A percentile compares a stretch with the other conserved stretches of the same genome.
Evolutionary conservation across 1,140 invertebrate species (phyloP).

Genomic region (Zaprionus camerounensis): DNA sequence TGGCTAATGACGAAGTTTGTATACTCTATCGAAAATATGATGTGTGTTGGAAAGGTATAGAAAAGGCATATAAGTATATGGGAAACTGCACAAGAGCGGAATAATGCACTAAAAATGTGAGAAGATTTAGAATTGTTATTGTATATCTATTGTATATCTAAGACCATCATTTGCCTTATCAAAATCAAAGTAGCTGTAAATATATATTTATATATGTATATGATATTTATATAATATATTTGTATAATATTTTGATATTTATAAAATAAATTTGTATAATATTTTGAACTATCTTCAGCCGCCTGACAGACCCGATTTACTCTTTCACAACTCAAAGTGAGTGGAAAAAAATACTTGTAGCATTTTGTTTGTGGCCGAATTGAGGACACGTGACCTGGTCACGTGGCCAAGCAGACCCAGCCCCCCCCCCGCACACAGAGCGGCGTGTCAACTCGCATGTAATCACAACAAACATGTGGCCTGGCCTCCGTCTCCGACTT

Average conservation of each 20-base stretch:
- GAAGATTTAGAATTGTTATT: no score
- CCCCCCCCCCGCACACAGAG: constrained; percentile 16
- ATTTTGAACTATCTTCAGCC: background rate
- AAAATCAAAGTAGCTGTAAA: no score
- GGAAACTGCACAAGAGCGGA: no score
- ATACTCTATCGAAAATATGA: constrained; percentile 34
- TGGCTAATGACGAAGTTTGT: background rate
- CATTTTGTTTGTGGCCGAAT: constrained; percentile 55
- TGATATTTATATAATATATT: no score
- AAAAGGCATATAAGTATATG: no score
- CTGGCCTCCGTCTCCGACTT: constrained; percentile 42
- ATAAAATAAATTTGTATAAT: no score
- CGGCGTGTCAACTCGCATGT: constrained; percentile 75
- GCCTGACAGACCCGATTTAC: background rate
- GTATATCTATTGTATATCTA: no score
- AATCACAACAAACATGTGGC: constrained; percentile 79
- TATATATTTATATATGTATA: no score
- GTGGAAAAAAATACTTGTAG: constrained; percentile 33
- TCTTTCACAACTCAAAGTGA: background rate
- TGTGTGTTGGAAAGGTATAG: no score
- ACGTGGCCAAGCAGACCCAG: constrained; percentile 61
- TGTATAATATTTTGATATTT: no score
- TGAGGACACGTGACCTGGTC: constrained; percentile 75
- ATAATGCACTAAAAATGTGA: no score
- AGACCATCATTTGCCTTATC: no score